Base-by-base conservation (phyloP, 2,113 vertebrate species). In the Heliornis fulica region DNA sequence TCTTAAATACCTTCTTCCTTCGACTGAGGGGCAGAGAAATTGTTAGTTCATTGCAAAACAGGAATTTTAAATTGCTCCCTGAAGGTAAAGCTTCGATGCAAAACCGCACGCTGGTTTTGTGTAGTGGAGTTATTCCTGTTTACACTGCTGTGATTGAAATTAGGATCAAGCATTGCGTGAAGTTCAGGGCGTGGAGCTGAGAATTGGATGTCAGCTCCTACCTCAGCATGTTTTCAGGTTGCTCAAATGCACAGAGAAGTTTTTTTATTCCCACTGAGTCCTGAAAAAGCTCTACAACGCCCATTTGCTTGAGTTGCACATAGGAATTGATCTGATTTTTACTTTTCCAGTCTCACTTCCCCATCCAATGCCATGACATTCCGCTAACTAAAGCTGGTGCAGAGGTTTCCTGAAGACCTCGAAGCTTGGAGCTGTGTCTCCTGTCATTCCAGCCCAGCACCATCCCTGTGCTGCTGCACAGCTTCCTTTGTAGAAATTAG, bases 391-490 rank as follows among this genome's bases (percentile, higher is more conserved):
- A 36, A 71, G 7, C 3, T n/a, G n/a, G 5, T 16, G 23, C 45
- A 23, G 46, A 46, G 54, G 25, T 75, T 77, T 50, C 10, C 4
- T 0, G 29, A 15, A 82, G 14, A 40, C 40, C 80, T 48, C 11
- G 3, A 41, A 26, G 46, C 70, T 61, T 34, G 71, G 18, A 16
- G 1, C 11, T 11, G 12, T 15, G 51, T 4, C 40, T 41, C 1
- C 59, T 56, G 19, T 40, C 71, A 2, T 22, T 56, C 5, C 48
- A 34, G 7, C 4, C 38, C 2, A 3, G 23, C 28, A 43, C 31
- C 65, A 17, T 38, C 32, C 32, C 41, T 29, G 4, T 13, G 36
- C 60, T 4, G 1, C 2, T 9, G 21, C 1, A 2, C 31, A 13
- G 31, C 59, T 91, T 56, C 32, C n/a, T 78, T 48, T 84, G 63